phyloP scores from a whole-genome alignment of 2,888 invertebrate species.

The Temnothorax unifasciatus region DNA sequence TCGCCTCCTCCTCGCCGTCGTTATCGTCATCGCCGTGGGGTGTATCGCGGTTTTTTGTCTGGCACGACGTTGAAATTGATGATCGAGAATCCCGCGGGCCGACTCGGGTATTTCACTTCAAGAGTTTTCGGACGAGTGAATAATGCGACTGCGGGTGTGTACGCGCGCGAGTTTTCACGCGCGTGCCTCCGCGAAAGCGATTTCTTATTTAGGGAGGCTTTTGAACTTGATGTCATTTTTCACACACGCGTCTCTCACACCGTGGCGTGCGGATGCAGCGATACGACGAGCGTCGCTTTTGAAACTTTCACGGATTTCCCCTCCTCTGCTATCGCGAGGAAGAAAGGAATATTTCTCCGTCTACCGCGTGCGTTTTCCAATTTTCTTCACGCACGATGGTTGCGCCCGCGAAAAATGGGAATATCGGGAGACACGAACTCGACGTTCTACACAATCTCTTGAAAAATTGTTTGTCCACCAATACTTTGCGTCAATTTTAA shows the following conservation, averaged over 20 bases:
- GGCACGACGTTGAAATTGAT: slow-evolving; percentile 78
- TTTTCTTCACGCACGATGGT: slow-evolving; percentile 33
- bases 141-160: slow-evolving; percentile 60
- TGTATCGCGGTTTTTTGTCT: slow-evolving; percentile 56
- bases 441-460: not conserved
- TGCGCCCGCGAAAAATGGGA: slow-evolving; percentile 17
- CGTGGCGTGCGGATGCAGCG: slow-evolving; percentile 31
- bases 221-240: slow-evolving; percentile 82
- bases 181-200: slow-evolving; percentile 71
- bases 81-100: slow-evolving; percentile 67
- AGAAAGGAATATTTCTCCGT: slow-evolving; percentile 40
- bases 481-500: slow-evolving; percentile 6
- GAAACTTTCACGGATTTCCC: slow-evolving; percentile 26
- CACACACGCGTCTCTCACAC: slow-evolving; percentile 69
- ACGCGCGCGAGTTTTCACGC: not conserved
- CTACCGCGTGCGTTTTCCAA: slow-evolving; percentile 48
- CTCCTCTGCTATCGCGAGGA: not conserved
- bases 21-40: slow-evolving; percentile 23
- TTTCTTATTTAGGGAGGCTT: slow-evolving; percentile 82
- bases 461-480: slow-evolving; percentile 28
- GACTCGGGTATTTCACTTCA: slow-evolving; percentile 71
- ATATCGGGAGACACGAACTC: slow-evolving; percentile 14
- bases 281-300: slow-evolving; percentile 39
- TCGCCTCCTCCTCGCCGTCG: slow-evolving; percentile 1
- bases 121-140: slow-evolving; percentile 68